Evolutionary conservation across 2,113 vertebrate species (phyloP).

Genomic region (Pundamilia nyererei): DNA sequence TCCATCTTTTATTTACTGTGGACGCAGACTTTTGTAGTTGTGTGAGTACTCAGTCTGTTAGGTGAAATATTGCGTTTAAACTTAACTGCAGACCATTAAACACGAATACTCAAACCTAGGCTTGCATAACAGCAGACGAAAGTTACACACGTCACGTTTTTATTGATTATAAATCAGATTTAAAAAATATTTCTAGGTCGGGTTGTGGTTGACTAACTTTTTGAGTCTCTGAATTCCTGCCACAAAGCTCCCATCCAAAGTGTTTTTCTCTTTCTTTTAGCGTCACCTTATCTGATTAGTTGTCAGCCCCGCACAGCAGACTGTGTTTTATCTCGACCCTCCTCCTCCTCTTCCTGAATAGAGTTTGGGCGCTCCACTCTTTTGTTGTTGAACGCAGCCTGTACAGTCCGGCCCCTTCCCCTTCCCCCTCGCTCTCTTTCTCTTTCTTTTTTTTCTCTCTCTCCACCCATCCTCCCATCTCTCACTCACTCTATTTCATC

Average conservation of each 20-base stretch:
- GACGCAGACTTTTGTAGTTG: not conserved
- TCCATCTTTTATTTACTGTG: not conserved
- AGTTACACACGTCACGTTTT: not conserved
- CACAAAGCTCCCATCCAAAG: not conserved
- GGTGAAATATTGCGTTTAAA: not conserved
- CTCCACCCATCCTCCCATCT: constrained; percentile 40
- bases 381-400: constrained; percentile 61
- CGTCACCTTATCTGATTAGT: not conserved
- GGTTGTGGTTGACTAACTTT: not conserved
- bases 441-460: not conserved
- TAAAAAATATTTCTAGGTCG: not conserved
- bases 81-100: not conserved
- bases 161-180: not conserved
- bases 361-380: constrained; percentile 55
- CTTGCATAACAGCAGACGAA: not conserved
- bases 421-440: not conserved
- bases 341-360: constrained; percentile 23
- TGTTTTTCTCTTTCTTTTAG: not conserved
- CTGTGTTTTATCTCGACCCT: not conserved
- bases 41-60: accelerated
- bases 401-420: constrained; percentile 45
- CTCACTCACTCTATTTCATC: constrained; percentile 60
- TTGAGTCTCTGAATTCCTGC: not conserved
- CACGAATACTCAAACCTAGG: not conserved
- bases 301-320: constrained; percentile 8